phyloP scores from a whole-genome alignment of 2,888 invertebrate genomes.

The Drosophila affinis region DNA sequence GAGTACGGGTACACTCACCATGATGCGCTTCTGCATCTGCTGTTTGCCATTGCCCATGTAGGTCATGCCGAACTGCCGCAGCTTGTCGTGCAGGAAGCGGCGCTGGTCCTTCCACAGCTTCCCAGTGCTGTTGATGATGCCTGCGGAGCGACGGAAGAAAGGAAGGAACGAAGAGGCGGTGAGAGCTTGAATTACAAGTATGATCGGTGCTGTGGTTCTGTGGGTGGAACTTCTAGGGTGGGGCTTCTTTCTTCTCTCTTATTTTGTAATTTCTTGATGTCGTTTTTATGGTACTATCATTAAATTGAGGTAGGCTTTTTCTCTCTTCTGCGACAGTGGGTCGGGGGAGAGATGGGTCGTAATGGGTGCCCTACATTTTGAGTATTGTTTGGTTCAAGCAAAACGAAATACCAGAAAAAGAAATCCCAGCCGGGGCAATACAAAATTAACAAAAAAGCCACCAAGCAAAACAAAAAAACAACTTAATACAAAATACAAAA shows the following conservation, averaged over 20 bases:
- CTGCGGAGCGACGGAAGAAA: constrained; percentile 84
- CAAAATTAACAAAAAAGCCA: not conserved
- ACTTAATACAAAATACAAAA: constrained; percentile 1
- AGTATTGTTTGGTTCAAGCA: constrained; percentile 16
- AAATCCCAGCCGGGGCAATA: constrained; percentile 30
- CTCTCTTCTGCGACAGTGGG: not conserved
- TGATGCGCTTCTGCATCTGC: constrained; percentile 92
- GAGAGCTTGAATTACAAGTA: not conserved
- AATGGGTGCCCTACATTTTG: constrained; percentile 54
- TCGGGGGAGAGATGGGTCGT: constrained; percentile 18
- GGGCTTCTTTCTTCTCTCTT: too few species aligned
- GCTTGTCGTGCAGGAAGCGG: constrained; percentile 92
- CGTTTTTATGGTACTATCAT: constrained; percentile 20
- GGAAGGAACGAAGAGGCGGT: not conserved
- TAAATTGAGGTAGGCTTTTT: constrained; percentile 79
- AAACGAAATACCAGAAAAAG: constrained; percentile 46
- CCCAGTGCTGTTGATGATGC: constrained; percentile 95
- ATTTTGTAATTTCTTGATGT: constrained; percentile 20
- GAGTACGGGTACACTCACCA: constrained; percentile 85
- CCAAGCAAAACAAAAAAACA: not conserved
- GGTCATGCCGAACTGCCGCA: constrained; percentile 94
- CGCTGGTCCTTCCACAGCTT: constrained; percentile 95
- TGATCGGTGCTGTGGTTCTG: too few species aligned
- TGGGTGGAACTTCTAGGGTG: too few species aligned
- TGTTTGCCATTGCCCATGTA: constrained; percentile 91